These are phyloP conservation scores for Sphecodes monilicornis DNA, from an alignment of 2,888 invertebrate genomes.

Conservation along the genomic window DNA sequence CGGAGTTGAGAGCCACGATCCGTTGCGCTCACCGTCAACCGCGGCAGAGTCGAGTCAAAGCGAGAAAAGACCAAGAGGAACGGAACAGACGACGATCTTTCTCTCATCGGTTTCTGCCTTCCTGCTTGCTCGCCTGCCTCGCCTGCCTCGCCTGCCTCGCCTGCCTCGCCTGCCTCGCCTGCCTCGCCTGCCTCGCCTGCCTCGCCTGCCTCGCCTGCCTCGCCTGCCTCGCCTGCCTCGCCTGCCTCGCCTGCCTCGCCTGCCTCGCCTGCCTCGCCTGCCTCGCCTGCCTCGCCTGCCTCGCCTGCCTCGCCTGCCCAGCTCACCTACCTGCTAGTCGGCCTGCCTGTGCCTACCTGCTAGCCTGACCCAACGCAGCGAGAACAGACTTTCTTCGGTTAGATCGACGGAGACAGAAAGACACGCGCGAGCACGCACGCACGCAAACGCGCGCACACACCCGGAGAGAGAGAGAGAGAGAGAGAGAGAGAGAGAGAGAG, in stretches of 20 bases:
- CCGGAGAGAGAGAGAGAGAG: neutral
- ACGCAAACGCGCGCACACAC: too few species aligned
- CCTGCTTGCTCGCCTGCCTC: neutral
- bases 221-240: neutral
- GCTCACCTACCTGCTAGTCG: too few species aligned
- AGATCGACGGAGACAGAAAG: too few species aligned
- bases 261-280: neutral
- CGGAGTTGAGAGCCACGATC: constrained; percentile 63
- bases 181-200: too few species aligned
- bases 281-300: neutral
- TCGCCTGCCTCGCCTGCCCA: too few species aligned
- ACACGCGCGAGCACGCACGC: too few species aligned
- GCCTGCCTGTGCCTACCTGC: neutral
- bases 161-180: too few species aligned
- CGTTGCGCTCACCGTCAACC: constrained; percentile 53
- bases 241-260: neutral
- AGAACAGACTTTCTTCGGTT: neutral
- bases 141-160: too few species aligned
- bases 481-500: neutral
- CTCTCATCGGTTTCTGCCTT: constrained; percentile 6
- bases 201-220: too few species aligned
- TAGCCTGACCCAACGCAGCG: neutral
- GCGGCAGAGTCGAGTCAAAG: constrained; percentile 55
- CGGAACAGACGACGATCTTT: constrained; percentile 36
- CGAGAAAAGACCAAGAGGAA: constrained; percentile 52